Conservation (phyloP, 2,888 invertebrate genomes). For the Philereme transversata region DNA sequence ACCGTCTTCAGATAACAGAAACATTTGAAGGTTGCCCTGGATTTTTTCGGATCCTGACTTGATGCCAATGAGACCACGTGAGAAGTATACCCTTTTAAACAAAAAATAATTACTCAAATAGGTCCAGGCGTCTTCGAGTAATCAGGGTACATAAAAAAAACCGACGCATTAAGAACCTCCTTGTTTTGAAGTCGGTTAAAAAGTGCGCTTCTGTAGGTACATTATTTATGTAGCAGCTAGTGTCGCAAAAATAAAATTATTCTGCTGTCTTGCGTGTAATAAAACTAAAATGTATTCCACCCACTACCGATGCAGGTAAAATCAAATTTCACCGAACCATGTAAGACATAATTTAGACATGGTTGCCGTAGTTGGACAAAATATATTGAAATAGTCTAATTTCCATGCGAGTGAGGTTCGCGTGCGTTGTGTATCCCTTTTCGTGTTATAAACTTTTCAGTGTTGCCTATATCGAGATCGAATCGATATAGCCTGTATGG, state of each 20-base stretch:
- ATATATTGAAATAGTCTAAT: slow-evolving; percentile 57
- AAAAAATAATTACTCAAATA: too few relatives aligned
- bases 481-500: slow-evolving; percentile 68
- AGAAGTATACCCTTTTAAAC: too few relatives aligned
- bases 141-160: too few relatives aligned
- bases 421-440: slow-evolving; percentile 70
- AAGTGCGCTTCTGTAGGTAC: background rate
- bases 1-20: too few relatives aligned
- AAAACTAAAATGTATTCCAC: slow-evolving; percentile 17
- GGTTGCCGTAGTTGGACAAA: slow-evolving; percentile 48
- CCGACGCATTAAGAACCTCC: too few relatives aligned
- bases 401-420: slow-evolving; percentile 67
- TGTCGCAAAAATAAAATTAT: slow-evolving; percentile 10
- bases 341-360: slow-evolving; percentile 45
- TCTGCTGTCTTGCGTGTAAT: slow-evolving; percentile 10
- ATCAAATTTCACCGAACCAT: slow-evolving; percentile 44
- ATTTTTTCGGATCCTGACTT: too few relatives aligned
- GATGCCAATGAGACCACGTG: too few relatives aligned
- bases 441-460: slow-evolving; percentile 76
- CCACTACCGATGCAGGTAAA: slow-evolving; percentile 37
- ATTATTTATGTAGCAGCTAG: background rate
- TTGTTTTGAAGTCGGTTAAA: too few relatives aligned
- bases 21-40: too few relatives aligned
- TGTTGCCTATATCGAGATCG: slow-evolving; percentile 69
- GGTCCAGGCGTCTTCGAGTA: too few relatives aligned